Evolutionary conservation across 2,797 vertebrate species (phyloP), one percentile per base, ranked within the genome.

Genomic region (Merluccius polli): DNA sequence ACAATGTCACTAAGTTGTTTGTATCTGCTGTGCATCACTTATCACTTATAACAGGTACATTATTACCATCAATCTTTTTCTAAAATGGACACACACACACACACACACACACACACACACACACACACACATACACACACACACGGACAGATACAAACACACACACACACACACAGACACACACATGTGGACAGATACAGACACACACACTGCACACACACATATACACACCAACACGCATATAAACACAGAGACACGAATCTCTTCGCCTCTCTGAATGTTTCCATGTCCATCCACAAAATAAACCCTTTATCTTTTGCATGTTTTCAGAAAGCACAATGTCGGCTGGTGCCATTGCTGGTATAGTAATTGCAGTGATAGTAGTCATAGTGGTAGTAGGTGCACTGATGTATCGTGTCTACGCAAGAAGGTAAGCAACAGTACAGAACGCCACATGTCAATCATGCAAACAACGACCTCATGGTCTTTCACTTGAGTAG

Each of bases 341-440:
- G 44, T 0, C 75, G 0, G 0, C 3, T 36, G 90, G 87, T 36
- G 82, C 68, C 24, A 90, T 92, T 0, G 79, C 78, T 79, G 91
- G 78, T 44, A 92, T 92, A 41, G 84, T 86, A 0, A 80, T 91
- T 0, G 83, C 36, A 0, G n/a, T 83, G 33, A n/a, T 86, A 21
- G 59, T 48, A 9, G 0, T 86, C 2, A 0, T 15, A 48, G 80
- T 0, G 59, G 74, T 0, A 21, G 76, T n/a, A 1, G 29, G 0
- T 69, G 76, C 5, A 65, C 79, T 3, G 41, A 73, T 0, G 0
- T 83, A 27, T 67, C 81, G 2, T 24, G 0, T 82, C 1, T 32
- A 13, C 4, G 33, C 0, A 6, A 27, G 0, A 10, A 85, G 27
- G 90, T 92, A 80, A 86, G 89, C 85, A 27, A 11, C 48, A 27